phyloP scores from a whole-genome alignment of 1,140 invertebrate species.

The Eubasilissa regina region DNA sequence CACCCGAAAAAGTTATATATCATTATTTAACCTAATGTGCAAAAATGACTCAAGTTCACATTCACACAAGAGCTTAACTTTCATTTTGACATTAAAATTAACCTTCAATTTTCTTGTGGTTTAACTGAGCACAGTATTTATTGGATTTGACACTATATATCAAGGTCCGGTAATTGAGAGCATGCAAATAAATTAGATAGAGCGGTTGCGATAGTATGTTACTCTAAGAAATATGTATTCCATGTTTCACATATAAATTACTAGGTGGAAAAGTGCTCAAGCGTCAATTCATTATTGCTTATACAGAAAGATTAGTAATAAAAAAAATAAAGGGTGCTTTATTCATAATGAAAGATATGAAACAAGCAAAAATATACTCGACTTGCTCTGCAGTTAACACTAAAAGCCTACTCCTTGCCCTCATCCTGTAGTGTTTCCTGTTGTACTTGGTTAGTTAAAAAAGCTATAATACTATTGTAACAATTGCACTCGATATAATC shows the following conservation, averaged over 20 bases:
- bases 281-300: conserved; percentile 42
- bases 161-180: not conserved
- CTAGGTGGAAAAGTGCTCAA: conserved; percentile 37
- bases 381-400: conserved; percentile 5
- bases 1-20: too few relatives aligned
- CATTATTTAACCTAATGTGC: too few relatives aligned
- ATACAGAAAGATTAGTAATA: conserved; percentile 42
- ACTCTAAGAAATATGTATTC: conserved; percentile 32
- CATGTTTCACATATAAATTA: conserved; percentile 41
- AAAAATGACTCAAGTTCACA: too few relatives aligned
- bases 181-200: conserved; percentile 11
- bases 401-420: conserved; percentile 1
- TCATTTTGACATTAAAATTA: too few relatives aligned
- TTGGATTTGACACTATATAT: too few relatives aligned
- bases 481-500: conserved; percentile 18
- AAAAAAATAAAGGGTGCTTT: conserved; percentile 31
- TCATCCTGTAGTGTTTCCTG: conserved; percentile 13
- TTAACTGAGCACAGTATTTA: too few relatives aligned
- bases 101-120: too few relatives aligned
- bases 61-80: too few relatives aligned
- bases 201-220: conserved; percentile 26
- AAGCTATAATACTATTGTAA: not conserved
- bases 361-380: conserved; percentile 17
- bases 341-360: conserved; percentile 36
- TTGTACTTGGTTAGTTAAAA: conserved; percentile 4